Conservation (phyloP, 92 coral and sea anemone genomes). For the Scolanthus callimorphus region DNA sequence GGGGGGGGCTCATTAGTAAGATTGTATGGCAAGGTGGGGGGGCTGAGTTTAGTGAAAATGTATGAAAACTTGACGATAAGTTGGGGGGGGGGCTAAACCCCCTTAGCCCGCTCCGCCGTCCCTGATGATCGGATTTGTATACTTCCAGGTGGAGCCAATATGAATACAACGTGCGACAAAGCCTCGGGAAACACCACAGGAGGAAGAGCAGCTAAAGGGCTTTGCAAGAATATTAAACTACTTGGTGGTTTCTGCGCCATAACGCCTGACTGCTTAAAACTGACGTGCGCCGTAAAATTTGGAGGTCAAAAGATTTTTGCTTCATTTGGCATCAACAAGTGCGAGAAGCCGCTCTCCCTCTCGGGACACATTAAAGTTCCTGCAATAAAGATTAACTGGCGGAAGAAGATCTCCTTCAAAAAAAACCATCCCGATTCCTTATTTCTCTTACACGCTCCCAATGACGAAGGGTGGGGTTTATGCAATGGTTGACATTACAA, state of each 20-base stretch:
- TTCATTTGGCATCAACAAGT: slow-evolving; percentile 37
- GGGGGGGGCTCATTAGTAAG: too few relatives aligned
- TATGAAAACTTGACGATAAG: too few relatives aligned
- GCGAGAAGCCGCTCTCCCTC: slow-evolving; percentile 39
- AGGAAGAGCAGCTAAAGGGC: slow-evolving; percentile 1
- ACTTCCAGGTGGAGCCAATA: neutral
- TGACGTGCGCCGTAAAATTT: slow-evolving; percentile 28
- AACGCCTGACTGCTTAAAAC: slow-evolving; percentile 24
- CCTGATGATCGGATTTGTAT: too few relatives aligned
- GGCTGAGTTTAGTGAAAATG: too few relatives aligned
- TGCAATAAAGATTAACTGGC: slow-evolving; percentile 17
- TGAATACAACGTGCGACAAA: too few relatives aligned
- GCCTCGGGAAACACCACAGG: too few relatives aligned
- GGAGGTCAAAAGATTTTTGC: slow-evolving; percentile 18
- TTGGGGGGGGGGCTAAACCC: too few relatives aligned
- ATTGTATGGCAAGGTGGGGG: too few relatives aligned
- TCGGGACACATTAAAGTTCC: slow-evolving; percentile 22
- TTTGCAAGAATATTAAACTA: slow-evolving; percentile 12
- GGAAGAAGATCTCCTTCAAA: slow-evolving; percentile 12
- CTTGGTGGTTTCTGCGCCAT: slow-evolving; percentile 31
- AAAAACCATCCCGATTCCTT: slow-evolving; percentile 30
- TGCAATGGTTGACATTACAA: slow-evolving; percentile 8
- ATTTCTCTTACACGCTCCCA: slow-evolving; percentile 14
- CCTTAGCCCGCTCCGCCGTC: too few relatives aligned
- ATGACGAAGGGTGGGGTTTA: slow-evolving; percentile 25